Evolutionary conservation across 2,113 vertebrate genomes (phyloP).

Genomic region (Sardina pilchardus): DNA sequence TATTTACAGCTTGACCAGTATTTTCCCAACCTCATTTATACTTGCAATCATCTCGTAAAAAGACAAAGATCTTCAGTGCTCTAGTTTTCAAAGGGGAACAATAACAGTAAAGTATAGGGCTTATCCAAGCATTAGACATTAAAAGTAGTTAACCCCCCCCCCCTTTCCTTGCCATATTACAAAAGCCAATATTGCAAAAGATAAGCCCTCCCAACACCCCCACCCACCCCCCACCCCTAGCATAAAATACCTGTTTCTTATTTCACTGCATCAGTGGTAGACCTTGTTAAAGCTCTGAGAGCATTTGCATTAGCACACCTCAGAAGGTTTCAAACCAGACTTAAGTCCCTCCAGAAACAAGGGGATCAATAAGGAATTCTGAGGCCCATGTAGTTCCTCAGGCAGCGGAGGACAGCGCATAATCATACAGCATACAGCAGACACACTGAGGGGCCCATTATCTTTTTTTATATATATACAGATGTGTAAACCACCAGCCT

Average conservation of each 20-base stretch:
- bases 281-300: not conserved
- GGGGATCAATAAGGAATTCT: not conserved
- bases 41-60: conserved; percentile 47
- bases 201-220: not conserved
- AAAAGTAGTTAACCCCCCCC: not conserved
- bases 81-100: conserved; percentile 52
- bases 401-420: not conserved
- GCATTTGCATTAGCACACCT: not conserved
- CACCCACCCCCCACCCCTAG: not conserved
- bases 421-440: conserved; percentile 33
- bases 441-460: conserved; percentile 13
- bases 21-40: conserved; percentile 47
- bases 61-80: conserved; percentile 66
- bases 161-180: not conserved
- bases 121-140: conserved; percentile 4
- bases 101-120: conserved; percentile 11
- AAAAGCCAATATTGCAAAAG: not conserved
- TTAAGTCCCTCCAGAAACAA: not conserved
- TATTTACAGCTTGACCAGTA: conserved; percentile 41
- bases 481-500: conserved; percentile 66
- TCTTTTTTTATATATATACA: conserved; percentile 21
- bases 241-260: not conserved
- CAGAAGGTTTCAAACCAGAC: not conserved
- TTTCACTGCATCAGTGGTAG: not conserved
- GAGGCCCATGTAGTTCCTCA: not conserved